phyloP scores from a whole-genome alignment of 2,113 vertebrate species.

The Aix galericulata region DNA sequence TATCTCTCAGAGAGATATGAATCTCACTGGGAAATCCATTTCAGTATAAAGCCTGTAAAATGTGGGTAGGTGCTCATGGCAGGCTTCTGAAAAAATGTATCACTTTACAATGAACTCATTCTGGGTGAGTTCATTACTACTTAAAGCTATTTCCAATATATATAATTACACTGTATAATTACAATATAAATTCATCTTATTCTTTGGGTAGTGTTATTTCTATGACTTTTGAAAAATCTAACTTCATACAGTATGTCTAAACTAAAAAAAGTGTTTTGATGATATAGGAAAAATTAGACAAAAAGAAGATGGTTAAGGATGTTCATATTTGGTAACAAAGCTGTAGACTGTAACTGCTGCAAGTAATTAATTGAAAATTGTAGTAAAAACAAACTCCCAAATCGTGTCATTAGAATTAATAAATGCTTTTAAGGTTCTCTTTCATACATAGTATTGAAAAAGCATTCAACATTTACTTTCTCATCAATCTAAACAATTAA shows the following conservation, averaged over 20 bases:
- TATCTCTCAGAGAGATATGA: slow-evolving; percentile 12
- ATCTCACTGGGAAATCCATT: slow-evolving; percentile 30
- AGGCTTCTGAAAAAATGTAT: neutral
- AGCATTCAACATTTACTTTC: neutral
- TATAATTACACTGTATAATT: neutral
- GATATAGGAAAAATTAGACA: neutral
- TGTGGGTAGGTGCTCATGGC: neutral
- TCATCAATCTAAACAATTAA: neutral
- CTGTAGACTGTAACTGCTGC: neutral
- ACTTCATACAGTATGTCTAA: neutral
- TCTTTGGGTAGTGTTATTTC: neutral
- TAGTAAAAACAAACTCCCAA: neutral
- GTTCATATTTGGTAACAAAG: neutral
- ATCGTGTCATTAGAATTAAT: neutral
- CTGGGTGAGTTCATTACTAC: neutral
- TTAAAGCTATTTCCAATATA: slow-evolving; percentile 9
- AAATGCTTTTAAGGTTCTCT: neutral
- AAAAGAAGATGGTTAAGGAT: neutral
- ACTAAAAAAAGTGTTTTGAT: neutral
- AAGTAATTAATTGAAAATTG: neutral
- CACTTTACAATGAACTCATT: neutral
- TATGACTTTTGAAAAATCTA: neutral
- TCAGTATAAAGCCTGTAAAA: slow-evolving; percentile 22
- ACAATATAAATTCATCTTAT: neutral
- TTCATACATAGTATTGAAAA: neutral